A percentile compares a stretch with the other conserved stretches of the same genome.
Conservation (phyloP, 2,888 invertebrate genomes). For the Scaptomyza caliginosa region DNA sequence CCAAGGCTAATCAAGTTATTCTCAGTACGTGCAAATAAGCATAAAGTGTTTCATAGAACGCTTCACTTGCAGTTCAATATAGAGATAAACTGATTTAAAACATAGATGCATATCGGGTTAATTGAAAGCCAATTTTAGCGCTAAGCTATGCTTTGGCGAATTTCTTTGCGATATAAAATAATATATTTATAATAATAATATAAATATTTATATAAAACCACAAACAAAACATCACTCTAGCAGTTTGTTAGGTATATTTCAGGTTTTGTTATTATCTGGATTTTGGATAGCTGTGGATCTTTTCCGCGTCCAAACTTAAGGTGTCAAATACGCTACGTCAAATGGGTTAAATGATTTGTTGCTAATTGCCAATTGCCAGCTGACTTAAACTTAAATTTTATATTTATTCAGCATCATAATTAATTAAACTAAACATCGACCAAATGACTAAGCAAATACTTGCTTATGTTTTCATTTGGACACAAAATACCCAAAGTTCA, state of each 20-base stretch:
- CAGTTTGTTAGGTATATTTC: slow-evolving; percentile 1
- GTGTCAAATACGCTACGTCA: neutral
- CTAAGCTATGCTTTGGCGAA: slow-evolving; percentile 9
- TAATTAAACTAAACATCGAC: slow-evolving; percentile 48
- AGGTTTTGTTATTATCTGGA: neutral
- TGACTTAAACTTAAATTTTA: slow-evolving; percentile 17
- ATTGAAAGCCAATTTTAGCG: neutral
- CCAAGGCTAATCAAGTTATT: slow-evolving; percentile 19
- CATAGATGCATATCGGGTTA: neutral
- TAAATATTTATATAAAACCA: too few species aligned
- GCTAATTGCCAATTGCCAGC: slow-evolving; percentile 35
- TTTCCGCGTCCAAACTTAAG: slow-evolving; percentile 61
- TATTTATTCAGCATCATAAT: slow-evolving; percentile 64
- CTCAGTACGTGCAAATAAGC: slow-evolving; percentile 29
- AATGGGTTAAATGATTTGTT: slow-evolving; percentile 10
- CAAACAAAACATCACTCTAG: slow-evolving; percentile 5
- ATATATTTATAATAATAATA: too few species aligned
- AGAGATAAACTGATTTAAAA: neutral
- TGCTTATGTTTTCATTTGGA: slow-evolving; percentile 25
- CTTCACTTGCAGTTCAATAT: neutral
- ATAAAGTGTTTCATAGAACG: slow-evolving; percentile 6
- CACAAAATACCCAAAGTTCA: slow-evolving; percentile 59
- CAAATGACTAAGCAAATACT: slow-evolving; percentile 63
- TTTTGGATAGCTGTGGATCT: slow-evolving; percentile 5
- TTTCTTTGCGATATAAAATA: neutral